Evolutionary conservation across 2,113 vertebrate genomes (phyloP), one percentile per base, ranked within the genome.

Genomic region (Forbesichthys papilliferus): DNA sequence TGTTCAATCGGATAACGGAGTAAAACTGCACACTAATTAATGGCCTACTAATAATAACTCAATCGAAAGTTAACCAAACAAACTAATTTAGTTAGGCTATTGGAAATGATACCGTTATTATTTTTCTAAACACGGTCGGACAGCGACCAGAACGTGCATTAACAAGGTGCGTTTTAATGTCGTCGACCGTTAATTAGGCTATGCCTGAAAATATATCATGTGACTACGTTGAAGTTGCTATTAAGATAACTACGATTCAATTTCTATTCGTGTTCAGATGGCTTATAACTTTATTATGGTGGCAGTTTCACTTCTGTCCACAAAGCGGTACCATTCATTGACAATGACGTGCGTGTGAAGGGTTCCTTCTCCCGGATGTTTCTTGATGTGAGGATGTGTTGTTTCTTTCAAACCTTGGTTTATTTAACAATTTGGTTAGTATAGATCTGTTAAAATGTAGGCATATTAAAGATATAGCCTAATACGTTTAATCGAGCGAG

Each of bases 301-400:
- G 76, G 94, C 71, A 81, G 78, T 93, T 88, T 84, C 74, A 69
- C 51, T 1, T 76, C 27, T 82, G 89, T 89, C 95, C 96, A 94
- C 96, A 84, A 8, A 92, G 94, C 90, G 95, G 96, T 93, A 93
- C 91, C 91, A 84, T 93, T 88, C 88, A 84, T 84, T 91, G 86
- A 83, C 76, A 79, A 34, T 66, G 86, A 75, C 81, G 82, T 48
- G 77, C 81, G 75, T 63, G 16, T 69, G 61, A 75, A 42, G 73
- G 77, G 52, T 71, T 66, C 53, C 62, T 46, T 54, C 20, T 9
- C 34, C 63, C 68, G 48, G 18, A 18, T 66, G 64, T 75, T 73
- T 68, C 61, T 54, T 64, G 56, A 12, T 60, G 58, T 56, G 63
- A 78, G 57, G 52, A 69, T 75, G 78, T 77, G 69, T 81, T 78